Base-by-base conservation (phyloP, 2,113 vertebrate genomes). In the Apodemus speciosus region DNA sequence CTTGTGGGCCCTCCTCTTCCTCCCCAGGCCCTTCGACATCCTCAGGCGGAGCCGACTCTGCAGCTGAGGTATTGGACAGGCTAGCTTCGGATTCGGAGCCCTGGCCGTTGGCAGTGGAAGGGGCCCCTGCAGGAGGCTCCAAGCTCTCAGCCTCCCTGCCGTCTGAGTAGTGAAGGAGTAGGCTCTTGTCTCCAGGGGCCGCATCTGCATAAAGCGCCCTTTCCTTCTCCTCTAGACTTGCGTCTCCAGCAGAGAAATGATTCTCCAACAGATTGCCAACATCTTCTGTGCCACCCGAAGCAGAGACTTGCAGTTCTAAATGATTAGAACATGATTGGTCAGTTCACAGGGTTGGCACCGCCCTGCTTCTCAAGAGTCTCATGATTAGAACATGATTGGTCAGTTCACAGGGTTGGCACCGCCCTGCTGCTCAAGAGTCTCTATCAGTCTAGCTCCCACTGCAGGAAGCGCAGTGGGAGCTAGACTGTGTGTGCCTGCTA, bases 341-440 rank as follows among this genome's bases (percentile, higher is more conserved):
- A 98, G 98, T 98, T 97, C 95, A 96, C 94, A 49, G 96, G 86
- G 93, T 58, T 92, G 94, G 94, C 96, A 93, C 96, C 35, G 20
- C 53, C 85, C 56, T 30, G 81, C 87, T 93, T 92, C 94, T 95
- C 94, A 91, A 96, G 93, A 93, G 92, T 88, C 97, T 95, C 87
- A 98, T 58, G 97, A 97, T 98, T 97, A 98, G 98, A 99, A 99
- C 95, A 99, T 94, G 93, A 97, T 97, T 97, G 89, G 98, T 99
- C 98, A 98, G 98, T 98, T 97, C 95, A 96, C 94, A 49, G 96
- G 86, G 93, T 58, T 92, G 94, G 94, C 96, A 93, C 96, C 35
- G 20, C 53, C 85, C 56, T 30, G 81, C 87, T 93, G 91, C 94
- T 95, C 94, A 91, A 96, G 93, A 93, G 92, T 88, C 97, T 95